Conservation (phyloP, 2,888 invertebrate species). For the Lottia gigantea region DNA sequence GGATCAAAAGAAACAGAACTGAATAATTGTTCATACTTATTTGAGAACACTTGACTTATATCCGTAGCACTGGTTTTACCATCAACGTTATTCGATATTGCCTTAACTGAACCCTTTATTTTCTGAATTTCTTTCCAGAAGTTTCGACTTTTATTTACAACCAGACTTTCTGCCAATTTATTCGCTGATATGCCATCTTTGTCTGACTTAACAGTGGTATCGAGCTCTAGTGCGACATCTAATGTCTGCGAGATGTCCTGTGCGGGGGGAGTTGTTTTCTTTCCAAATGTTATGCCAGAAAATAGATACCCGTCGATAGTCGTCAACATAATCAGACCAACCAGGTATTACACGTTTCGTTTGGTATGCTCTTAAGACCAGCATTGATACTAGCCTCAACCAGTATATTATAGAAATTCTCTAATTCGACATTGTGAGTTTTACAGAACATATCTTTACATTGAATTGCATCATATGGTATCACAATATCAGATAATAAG, state of each 20-base stretch:
- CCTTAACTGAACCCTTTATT: not conserved
- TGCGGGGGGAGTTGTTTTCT: not conserved
- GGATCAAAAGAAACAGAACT: not conserved
- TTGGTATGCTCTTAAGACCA: not conserved
- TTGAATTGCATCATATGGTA: not conserved
- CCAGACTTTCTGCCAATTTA: not conserved
- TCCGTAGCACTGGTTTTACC: not conserved
- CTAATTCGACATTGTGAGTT: not conserved
- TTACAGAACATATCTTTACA: not conserved
- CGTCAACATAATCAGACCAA: not conserved
- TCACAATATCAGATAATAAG: not conserved
- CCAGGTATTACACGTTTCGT: not conserved
- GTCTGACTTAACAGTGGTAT: not conserved
- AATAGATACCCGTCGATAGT: not conserved
- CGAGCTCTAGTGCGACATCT: not conserved
- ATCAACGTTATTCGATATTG: not conserved
- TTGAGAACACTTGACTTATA: not conserved
- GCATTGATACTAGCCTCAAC: not conserved
- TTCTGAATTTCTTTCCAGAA: slow-evolving; percentile 5
- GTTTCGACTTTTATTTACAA: not conserved
- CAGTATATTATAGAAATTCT: not conserved
- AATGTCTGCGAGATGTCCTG: not conserved
- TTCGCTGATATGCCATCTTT: not conserved
- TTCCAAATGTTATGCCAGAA: slow-evolving; percentile 1
- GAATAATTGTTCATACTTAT: not conserved